These are phyloP conservation scores for Nycticebus coucang DNA, from an alignment of 2,113 vertebrate genomes.

Conservation along the genomic window DNA sequence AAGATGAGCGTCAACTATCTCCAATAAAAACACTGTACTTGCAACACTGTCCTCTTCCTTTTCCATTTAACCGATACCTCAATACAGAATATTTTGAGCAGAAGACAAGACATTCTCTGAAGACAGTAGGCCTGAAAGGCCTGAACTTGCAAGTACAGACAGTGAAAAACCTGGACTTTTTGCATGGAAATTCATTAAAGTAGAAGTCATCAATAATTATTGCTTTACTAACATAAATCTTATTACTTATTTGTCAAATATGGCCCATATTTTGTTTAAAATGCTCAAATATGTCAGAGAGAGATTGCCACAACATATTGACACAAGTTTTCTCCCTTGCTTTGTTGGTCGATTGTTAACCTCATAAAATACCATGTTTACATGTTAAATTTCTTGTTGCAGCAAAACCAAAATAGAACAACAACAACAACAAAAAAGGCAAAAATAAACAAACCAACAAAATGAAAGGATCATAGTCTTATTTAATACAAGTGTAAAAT, in stretches of 20 bases:
- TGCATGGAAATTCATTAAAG: neutral
- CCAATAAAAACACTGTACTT: neutral
- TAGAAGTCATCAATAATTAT: neutral
- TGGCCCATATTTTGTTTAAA: neutral
- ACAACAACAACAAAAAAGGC: neutral
- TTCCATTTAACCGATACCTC: neutral
- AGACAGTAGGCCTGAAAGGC: neutral
- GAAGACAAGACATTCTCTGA: neutral
- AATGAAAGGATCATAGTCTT: neutral
- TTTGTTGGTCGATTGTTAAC: neutral
- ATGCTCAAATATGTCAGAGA: neutral
- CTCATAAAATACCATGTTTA: neutral
- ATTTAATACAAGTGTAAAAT: neutral
- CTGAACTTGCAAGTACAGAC: neutral
- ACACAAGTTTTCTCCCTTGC: neutral
- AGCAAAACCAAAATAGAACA: constrained; percentile 29
- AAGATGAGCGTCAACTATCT: neutral
- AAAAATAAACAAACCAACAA: neutral
- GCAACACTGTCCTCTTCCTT: neutral
- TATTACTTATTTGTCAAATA: neutral
- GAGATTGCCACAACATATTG: neutral
- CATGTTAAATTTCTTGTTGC: neutral
- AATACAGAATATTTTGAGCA: neutral
- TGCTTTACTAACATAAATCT: neutral
- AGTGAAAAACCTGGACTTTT: neutral